phyloP scores from a whole-genome alignment of 1,140 invertebrate genomes.

The Euglossa dilemma region DNA sequence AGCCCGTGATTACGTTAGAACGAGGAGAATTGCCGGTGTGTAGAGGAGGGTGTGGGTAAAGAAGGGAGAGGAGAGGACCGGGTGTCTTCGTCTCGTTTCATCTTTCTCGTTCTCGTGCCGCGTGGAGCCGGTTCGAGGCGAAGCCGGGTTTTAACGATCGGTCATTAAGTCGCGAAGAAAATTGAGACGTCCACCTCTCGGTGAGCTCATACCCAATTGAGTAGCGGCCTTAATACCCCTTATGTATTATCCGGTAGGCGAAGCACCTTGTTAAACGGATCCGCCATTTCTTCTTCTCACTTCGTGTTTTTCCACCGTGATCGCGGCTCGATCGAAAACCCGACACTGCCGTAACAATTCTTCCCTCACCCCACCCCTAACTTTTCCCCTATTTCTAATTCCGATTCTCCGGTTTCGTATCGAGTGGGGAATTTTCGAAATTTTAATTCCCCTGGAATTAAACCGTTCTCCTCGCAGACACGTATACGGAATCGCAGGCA shows the following conservation, averaged over 20 bases:
- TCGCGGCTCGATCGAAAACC: conserved; percentile 45
- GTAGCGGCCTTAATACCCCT: conserved; percentile 72
- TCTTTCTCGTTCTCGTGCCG: conserved; percentile 35
- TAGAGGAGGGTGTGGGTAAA: conserved; percentile 29
- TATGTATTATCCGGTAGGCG: conserved; percentile 74
- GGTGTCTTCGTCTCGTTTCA: conserved; percentile 38
- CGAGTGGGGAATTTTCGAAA: too few relatives aligned
- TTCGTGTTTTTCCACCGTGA: conserved; percentile 51
- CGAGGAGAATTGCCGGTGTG: conserved; percentile 32
- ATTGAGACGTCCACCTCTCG: conserved; percentile 77
- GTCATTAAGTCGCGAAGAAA: conserved; percentile 79
- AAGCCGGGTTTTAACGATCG: conserved; percentile 76
- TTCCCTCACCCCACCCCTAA: neutral
- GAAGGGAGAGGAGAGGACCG: neutral
- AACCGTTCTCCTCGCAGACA: neutral
- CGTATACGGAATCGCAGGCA: fast-evolving
- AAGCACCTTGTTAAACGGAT: conserved; percentile 62
- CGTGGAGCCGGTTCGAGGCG: conserved; percentile 73
- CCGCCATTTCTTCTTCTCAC: conserved; percentile 55
- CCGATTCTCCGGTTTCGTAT: neutral
- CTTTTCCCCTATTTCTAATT: neutral
- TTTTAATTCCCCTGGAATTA: too few relatives aligned
- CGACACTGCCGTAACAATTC: conserved; percentile 37
- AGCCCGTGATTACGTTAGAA: conserved; percentile 61
- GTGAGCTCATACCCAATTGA: conserved; percentile 74